Base-by-base conservation (phyloP, 2,113 vertebrate species). In the Martes martes region DNA sequence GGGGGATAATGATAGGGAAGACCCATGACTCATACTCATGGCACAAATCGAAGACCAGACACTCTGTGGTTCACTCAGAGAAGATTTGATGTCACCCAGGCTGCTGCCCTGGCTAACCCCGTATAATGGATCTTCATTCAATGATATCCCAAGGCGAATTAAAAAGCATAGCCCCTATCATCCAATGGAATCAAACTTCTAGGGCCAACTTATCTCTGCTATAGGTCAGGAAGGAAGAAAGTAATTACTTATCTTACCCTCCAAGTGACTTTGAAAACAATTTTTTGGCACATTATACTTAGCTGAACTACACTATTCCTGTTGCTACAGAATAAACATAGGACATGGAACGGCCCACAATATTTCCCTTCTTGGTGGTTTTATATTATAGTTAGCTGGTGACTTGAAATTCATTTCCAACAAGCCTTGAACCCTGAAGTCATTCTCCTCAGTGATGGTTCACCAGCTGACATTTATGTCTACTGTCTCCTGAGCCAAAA, bases 391-490 rank as follows among this genome's bases (percentile, higher is more conserved):
- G 59, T 79, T 93, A 71, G 36, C 36, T 52, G 28, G 23, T 65
- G 65, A 55, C 63, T 84, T 65, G 47, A 83, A 91, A 82, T 80
- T 87, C 45, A 47, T 74, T 55, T 69, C 36, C 89, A 94, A 63
- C 13, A 52, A 87, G 42, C 6, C 80, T 92, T 87, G 95, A 95
- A 94, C 61, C 69, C 69, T 80, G 57, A 97, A 63, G 11, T 89
- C 74, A 90, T 87, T 80, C 71, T 89, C 86, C 63, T 65, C 42
- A 5, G 81, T 23, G 47, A 83, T 55, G 45, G 24, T 79, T 96
- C 92, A 94, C 92, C 31, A 78, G 92, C 42, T 96, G 84, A 95
- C 87, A 96, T 95, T 80, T 90, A 83, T 84, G 71, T 89, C 94
- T 81, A 55, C 47, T 59, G 31, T n/a, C 19, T 69, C 78, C 24